Evolutionary conservation across 1,140 invertebrate species (phyloP).

Genomic region (Microplitis demolitor): DNA sequence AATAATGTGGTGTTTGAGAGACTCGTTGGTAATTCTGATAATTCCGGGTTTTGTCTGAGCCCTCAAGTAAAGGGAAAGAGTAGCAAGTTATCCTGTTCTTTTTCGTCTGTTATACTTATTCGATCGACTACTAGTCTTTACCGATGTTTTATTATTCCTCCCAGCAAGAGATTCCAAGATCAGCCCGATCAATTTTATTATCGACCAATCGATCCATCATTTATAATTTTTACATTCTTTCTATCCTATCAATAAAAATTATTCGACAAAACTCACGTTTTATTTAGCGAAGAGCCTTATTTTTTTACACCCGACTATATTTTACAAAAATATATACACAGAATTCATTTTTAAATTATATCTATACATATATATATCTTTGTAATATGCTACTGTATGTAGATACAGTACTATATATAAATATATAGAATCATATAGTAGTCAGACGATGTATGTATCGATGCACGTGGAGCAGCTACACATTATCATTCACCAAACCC

Average conservation of each 20-base stretch:
- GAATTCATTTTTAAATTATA: no score
- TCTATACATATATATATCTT: no score
- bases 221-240: no score
- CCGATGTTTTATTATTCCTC: constrained; percentile 21
- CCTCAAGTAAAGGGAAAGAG: constrained; percentile 23
- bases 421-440: not conserved
- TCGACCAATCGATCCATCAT: constrained; percentile 1
- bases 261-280: no score
- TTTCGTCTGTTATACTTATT: no score
- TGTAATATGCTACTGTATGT: not conserved
- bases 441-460: not conserved
- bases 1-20: constrained; percentile 51
- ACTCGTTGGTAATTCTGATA: constrained; percentile 53
- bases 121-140: constrained; percentile 57
- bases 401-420: not conserved
- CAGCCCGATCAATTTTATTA: constrained; percentile 41
- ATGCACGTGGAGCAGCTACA: constrained; percentile 11
- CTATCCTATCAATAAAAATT: no score
- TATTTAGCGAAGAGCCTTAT: no score
- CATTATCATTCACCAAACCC: constrained; percentile 45
- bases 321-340: no score
- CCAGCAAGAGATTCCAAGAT: constrained; percentile 15
- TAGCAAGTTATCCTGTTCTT: constrained; percentile 29
- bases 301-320: no score
- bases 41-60: constrained; percentile 54